Evolutionary conservation across 2,797 vertebrate species (phyloP), one percentile per base, ranked within the genome.

Genomic region (Peromyscus attwateri): DNA sequence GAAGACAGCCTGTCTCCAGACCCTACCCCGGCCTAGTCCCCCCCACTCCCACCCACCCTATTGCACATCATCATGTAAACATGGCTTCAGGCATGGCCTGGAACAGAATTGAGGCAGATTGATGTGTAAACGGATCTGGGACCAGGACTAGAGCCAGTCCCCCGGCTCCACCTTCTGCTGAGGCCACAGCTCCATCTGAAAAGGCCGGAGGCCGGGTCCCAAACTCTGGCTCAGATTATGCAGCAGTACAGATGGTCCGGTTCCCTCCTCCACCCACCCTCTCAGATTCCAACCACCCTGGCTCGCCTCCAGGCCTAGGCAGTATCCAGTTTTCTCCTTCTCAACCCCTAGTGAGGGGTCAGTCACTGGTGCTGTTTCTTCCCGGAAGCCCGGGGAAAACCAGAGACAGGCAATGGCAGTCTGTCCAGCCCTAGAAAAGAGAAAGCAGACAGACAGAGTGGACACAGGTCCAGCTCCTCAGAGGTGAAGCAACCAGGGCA

Each of bases 351-450:
- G 88, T 52, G 64, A 73, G 52, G 52, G 52, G 52, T 16, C 52
- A 77, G n/a, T 98, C 92, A 98, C 57, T 97, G 94, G 90, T 99
- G 98, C 93, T 98, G 98, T 79, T 92, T 97, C 95, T 99, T 99
- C 97, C 99, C 98, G 52, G 98, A 99, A 31, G 98, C 96, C 76
- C 96, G 81, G 12, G 98, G 96, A 98, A 98, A 98, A 94, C 99
- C 98, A 0, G 99, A 99, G 98, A 99, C 98, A 0, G 99, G 99
- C 95, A 99, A 98, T 9, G 99, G 99, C 95, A 99, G 98, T 96
- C 98, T 99, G 98, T 99, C 99, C 97, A 99, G 99, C 97, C 99
- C 99, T 99, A 98, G 34, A 66, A 37, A 94, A 95, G 31, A 25
- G 23, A 83, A 34, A 29, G 34, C 5, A 17, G 40, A 12, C 23